A percentile compares a stretch with the other conserved stretches of the same genome.
phyloP scores from a whole-genome alignment of 2,113 vertebrate species.

The Lethenteron camtschaticum region DNA sequence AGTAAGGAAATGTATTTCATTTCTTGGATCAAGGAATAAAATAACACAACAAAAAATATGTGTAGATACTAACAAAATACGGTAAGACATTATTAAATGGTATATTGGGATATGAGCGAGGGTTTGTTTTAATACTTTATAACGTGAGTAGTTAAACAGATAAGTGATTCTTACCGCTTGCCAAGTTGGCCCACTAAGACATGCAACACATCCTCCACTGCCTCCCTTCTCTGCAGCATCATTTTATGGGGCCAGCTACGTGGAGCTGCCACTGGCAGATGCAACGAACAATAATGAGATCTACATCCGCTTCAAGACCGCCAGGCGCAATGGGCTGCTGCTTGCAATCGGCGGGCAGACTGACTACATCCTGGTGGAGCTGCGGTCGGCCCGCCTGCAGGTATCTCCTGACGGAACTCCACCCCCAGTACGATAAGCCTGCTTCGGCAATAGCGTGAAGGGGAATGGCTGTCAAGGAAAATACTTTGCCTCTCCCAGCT shows the following conservation, averaged over 20 bases:
- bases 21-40: too few relatives aligned
- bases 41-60: too few relatives aligned
- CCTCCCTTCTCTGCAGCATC: conserved; percentile 24
- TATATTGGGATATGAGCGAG: too few relatives aligned
- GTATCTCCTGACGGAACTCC: conserved; percentile 14
- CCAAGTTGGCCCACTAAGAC: too few relatives aligned
- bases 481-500: background rate
- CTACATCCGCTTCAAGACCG: conserved; percentile 44
- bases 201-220: too few relatives aligned
- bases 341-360: conserved; percentile 46
- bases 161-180: too few relatives aligned
- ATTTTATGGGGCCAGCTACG: conserved; percentile 56
- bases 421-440: conserved; percentile 4
- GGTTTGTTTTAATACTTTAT: too few relatives aligned
- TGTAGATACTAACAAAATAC: too few relatives aligned
- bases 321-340: conserved; percentile 40
- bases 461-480: background rate
- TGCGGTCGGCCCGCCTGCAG: conserved; percentile 35
- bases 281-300: conserved; percentile 28
- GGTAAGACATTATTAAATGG: too few relatives aligned
- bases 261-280: conserved; percentile 35
- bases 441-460: background rate
- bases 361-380: conserved; percentile 39
- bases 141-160: too few relatives aligned
- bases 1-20: too few relatives aligned